Evolutionary conservation across 2,888 invertebrate genomes (phyloP).

Genomic region (Clusia tigrina): DNA sequence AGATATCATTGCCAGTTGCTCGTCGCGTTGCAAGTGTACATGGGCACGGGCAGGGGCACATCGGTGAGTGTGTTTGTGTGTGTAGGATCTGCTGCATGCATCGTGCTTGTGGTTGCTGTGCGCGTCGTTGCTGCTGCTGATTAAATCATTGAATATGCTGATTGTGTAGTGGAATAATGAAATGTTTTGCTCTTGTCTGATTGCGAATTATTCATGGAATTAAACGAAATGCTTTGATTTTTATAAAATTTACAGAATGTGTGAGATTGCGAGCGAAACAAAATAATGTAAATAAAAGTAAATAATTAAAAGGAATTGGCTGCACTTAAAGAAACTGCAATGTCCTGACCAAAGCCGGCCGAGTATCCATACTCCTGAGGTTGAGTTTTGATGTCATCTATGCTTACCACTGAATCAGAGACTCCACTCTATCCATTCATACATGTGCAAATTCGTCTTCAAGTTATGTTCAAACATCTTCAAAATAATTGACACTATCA

Average conservation of each 20-base stretch:
- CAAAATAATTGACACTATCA: no score
- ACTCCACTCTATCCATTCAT: no score
- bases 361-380: no score
- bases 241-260: background rate
- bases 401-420: no score
- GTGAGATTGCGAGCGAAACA: background rate
- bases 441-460: no score
- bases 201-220: constrained; percentile 61
- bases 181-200: constrained; percentile 63
- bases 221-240: constrained; percentile 47
- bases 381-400: no score
- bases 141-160: constrained; percentile 64
- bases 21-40: background rate
- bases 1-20: constrained; percentile 53
- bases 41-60: constrained; percentile 20
- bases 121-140: constrained; percentile 39
- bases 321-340: no score
- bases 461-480: no score
- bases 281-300: no score
- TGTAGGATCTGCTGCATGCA: constrained; percentile 47
- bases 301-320: no score
- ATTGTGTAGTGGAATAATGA: constrained; percentile 64
- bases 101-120: constrained; percentile 28
- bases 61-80: constrained; percentile 18
- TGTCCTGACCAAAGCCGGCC: no score